Percentiles rank a stretch among this genome's conserved stretches.
These are phyloP conservation scores for Chloroceryle amazona DNA, from an alignment of 2,797 vertebrate genomes.

Conservation along the genomic window DNA sequence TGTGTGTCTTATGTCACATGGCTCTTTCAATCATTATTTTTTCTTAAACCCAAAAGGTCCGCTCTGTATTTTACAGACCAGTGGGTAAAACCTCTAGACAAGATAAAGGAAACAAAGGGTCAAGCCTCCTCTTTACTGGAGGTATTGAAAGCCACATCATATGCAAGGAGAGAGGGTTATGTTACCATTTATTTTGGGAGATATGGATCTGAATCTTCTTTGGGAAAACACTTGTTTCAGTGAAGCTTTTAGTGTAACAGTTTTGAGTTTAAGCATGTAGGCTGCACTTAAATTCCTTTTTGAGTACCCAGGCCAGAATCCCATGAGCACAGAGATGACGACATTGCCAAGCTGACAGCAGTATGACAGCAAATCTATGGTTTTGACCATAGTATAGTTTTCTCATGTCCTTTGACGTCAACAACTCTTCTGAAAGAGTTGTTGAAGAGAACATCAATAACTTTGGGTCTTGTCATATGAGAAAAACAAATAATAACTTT, in stretches of 20 bases:
- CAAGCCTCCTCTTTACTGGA: not conserved
- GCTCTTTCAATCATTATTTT: not conserved
- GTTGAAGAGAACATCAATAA: not conserved
- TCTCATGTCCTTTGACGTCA: not conserved
- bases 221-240: not conserved
- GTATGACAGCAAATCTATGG: not conserved
- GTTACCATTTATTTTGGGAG: not conserved
- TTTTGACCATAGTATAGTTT: not conserved
- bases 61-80: not conserved
- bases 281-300: not conserved
- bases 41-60: not conserved
- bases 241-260: not conserved
- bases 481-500: not conserved
- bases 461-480: not conserved
- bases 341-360: not conserved
- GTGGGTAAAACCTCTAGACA: not conserved
- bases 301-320: not conserved
- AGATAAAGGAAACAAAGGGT: not conserved
- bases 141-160: not conserved
- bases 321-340: not conserved
- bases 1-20: fast-evolving
- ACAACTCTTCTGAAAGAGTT: not conserved
- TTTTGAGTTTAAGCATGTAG: not conserved
- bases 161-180: not conserved
- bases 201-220: not conserved